These are phyloP conservation scores for Agapornis canus DNA, from an alignment of 2,797 vertebrate genomes.

Conservation along the genomic window DNA sequence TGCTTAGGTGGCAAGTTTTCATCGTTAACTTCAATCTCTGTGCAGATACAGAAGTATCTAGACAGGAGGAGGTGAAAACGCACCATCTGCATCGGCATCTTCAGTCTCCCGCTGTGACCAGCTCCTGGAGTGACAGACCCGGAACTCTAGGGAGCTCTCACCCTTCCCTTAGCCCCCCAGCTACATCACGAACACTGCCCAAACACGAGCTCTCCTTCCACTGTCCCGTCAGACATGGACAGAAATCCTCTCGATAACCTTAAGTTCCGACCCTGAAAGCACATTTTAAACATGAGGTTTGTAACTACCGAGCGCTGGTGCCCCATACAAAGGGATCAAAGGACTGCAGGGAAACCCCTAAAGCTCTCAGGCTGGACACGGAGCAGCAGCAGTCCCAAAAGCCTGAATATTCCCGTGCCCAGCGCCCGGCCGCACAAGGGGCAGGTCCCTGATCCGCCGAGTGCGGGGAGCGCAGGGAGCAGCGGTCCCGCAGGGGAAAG, in stretches of 20 bases:
- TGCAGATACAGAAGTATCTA: rapidly evolving
- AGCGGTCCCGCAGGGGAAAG: neutral
- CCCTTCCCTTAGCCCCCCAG: neutral
- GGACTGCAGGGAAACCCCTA: rapidly evolving
- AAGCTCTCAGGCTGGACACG: rapidly evolving
- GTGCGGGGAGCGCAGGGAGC: neutral
- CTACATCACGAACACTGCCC: neutral
- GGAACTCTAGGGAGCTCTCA: neutral
- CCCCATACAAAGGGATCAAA: rapidly evolving
- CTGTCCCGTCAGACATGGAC: neutral
- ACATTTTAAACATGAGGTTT: neutral
- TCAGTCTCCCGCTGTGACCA: neutral
- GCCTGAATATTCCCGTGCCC: rapidly evolving
- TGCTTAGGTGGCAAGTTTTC: neutral
- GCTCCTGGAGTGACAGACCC: rapidly evolving
- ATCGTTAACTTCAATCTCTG: too few species aligned
- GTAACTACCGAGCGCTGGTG: neutral
- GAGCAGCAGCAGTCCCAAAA: rapidly evolving
- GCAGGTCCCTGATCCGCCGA: neutral
- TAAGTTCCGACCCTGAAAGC: neutral
- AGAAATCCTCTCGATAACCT: neutral
- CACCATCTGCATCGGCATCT: rapidly evolving
- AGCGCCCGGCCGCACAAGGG: rapidly evolving
- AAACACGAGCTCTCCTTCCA: neutral
- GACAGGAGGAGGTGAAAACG: rapidly evolving